Base-by-base conservation (phyloP, 2,797 vertebrate species). In the Sebastes elongatus region DNA sequence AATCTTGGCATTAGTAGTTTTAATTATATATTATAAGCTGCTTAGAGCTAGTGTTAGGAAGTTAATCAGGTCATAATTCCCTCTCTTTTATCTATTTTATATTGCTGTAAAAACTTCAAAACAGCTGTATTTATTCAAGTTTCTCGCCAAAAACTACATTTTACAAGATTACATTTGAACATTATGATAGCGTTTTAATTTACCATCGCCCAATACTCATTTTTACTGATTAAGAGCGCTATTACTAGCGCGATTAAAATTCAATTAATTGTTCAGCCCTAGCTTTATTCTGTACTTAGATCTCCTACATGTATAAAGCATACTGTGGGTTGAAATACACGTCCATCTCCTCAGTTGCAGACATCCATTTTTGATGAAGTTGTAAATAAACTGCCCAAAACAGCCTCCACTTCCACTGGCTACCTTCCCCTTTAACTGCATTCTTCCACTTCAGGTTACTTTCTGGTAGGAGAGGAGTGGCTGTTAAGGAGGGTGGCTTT, bases 311-410 rank as follows among this genome's bases (percentile, higher is more conserved):
- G 22, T 76, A 6, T 22, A 65, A 55, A 49, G 11, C 13, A 22
- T 7, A 35, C 27, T 14, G 59, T 33, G 33, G 10, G 3, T n/a
- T 11, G 16, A 23, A 63, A 28, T 33, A 55, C 35, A 27, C 22
- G 6, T 33, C 59, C 69, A 84, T 86, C 71, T 86, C 32, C 59
- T 87, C 53, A 56, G 71, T 52, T 27, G 35, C 60, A 82, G 30
- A 25, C 77, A 83, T 84, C 25, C 23, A 88, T 89, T 85, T 86
- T 87, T 81, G 13, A 85, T 81, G 72, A 73, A 42, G 71, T 63
- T 52, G 67, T 35, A 81, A 77, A 82, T 81, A 70, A 81, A 60
- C 53, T 27, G 25, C 27, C 53, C 3, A 4, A 80, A 80, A 68
- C 8, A 75, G 60, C 56, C n/a, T 77, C 7, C 53, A 46, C 78